phyloP scores from a whole-genome alignment of 2,888 invertebrate species.

The Sphinx pinastri region DNA sequence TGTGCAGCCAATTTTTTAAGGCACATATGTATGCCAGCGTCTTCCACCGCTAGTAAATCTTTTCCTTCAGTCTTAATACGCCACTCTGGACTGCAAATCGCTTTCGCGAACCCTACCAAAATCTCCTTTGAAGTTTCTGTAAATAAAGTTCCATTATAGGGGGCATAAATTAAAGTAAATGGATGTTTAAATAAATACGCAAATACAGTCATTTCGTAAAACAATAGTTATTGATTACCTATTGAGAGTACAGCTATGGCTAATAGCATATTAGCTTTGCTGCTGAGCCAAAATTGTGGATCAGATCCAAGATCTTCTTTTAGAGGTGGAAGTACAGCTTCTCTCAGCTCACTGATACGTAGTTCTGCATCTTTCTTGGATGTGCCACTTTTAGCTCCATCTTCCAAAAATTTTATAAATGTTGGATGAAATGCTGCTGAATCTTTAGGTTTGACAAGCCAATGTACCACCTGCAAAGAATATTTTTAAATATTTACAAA shows the following conservation, averaged over 20 bases:
- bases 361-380: constrained; percentile 89
- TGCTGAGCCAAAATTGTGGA: constrained; percentile 87
- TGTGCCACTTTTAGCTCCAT: constrained; percentile 88
- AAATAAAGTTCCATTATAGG: neutral
- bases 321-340: constrained; percentile 85
- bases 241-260: constrained; percentile 88
- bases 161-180: too few species aligned
- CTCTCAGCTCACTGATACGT: constrained; percentile 87
- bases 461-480: constrained; percentile 85
- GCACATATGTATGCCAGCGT: constrained; percentile 89
- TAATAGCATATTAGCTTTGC: constrained; percentile 86
- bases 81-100: constrained; percentile 80
- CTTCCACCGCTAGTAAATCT: constrained; percentile 86
- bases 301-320: constrained; percentile 83
- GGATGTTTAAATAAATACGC: neutral
- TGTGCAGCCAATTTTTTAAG: constrained; percentile 89
- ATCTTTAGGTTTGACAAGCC: constrained; percentile 93
- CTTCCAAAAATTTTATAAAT: constrained; percentile 88
- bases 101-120: constrained; percentile 59
- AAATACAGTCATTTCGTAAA: neutral
- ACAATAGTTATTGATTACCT: constrained; percentile 59
- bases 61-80: constrained; percentile 76
- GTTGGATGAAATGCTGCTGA: constrained; percentile 92
- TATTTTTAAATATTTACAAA: neutral
- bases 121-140: constrained; percentile 70